phyloP scores from a whole-genome alignment of 1,140 invertebrate species.

The Drosophila albomicans region DNA sequence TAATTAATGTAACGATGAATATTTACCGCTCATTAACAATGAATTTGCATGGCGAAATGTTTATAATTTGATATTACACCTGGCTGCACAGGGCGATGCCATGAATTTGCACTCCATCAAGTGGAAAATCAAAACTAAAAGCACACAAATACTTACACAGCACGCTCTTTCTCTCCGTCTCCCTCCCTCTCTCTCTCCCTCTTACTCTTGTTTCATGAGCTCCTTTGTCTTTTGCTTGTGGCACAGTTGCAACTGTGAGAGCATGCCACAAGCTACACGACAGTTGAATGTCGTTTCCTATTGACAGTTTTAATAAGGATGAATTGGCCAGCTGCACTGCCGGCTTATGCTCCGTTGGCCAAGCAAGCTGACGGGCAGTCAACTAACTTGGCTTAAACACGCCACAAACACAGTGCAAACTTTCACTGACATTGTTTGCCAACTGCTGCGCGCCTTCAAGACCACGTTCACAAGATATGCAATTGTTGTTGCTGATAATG shows the following conservation, averaged over 20 bases:
- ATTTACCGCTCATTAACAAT: slow-evolving; percentile 61
- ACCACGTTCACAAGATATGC: slow-evolving; percentile 7
- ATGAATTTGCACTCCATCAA: slow-evolving; percentile 80
- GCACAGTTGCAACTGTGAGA: slow-evolving; percentile 27
- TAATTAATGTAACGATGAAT: slow-evolving; percentile 64
- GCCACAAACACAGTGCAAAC: slow-evolving; percentile 36
- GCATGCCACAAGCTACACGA: slow-evolving; percentile 32
- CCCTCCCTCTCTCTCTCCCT: neutral
- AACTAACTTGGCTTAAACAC: slow-evolving; percentile 45
- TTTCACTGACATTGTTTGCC: slow-evolving; percentile 18
- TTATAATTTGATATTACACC: slow-evolving; percentile 79
- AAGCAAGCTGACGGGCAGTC: slow-evolving; percentile 12
- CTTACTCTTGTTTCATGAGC: too few species aligned
- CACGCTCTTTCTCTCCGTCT: neutral
- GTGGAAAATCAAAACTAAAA: slow-evolving; percentile 81
- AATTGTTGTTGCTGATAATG: slow-evolving; percentile 11
- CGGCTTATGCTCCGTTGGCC: slow-evolving; percentile 36
- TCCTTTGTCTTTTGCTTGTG: slow-evolving; percentile 10
- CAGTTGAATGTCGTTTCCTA: slow-evolving; percentile 38
- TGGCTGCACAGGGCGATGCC: slow-evolving; percentile 49
- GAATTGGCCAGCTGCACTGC: slow-evolving; percentile 45
- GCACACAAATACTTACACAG: slow-evolving; percentile 13
- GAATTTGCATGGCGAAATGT: slow-evolving; percentile 64
- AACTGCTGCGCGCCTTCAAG: slow-evolving; percentile 20
- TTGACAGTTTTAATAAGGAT: slow-evolving; percentile 60